Percentiles rank a stretch among this genome's conserved stretches.
phyloP scores from a whole-genome alignment of 2,888 invertebrate species.

The Mylabris sibirica region DNA sequence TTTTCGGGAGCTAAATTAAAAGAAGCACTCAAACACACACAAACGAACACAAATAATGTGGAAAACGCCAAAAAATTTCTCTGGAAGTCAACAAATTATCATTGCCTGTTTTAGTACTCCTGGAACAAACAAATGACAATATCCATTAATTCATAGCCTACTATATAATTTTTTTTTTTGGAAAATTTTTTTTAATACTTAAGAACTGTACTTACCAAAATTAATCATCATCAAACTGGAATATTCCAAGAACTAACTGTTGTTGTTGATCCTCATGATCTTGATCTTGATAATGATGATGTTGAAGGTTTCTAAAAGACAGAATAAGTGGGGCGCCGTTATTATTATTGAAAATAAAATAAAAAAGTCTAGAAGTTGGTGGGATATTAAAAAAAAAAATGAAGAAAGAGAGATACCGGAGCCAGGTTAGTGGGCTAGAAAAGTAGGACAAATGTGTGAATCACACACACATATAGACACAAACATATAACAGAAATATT shows the following conservation, averaged over 20 bases:
- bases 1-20: too few relatives aligned
- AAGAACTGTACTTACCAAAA: too few relatives aligned
- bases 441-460: constrained; percentile 37
- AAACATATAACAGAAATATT: too few relatives aligned
- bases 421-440: constrained; percentile 41
- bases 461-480: neutral
- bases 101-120: neutral
- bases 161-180: too few relatives aligned
- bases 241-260: neutral
- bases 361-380: neutral
- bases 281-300: too few relatives aligned
- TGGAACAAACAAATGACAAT: neutral
- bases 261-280: neutral
- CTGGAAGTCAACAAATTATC: neutral
- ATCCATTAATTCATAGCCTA: too few relatives aligned
- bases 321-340: neutral
- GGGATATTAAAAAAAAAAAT: neutral
- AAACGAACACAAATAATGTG: too few relatives aligned
- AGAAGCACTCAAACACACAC: neutral
- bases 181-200: too few relatives aligned
- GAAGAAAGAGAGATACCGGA: constrained; percentile 20
- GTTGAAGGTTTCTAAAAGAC: neutral
- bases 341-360: neutral
- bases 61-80: too few relatives aligned
- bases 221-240: neutral